Conservation (phyloP, 2,113 vertebrate genomes). For the Erythrolamprus reginae region DNA sequence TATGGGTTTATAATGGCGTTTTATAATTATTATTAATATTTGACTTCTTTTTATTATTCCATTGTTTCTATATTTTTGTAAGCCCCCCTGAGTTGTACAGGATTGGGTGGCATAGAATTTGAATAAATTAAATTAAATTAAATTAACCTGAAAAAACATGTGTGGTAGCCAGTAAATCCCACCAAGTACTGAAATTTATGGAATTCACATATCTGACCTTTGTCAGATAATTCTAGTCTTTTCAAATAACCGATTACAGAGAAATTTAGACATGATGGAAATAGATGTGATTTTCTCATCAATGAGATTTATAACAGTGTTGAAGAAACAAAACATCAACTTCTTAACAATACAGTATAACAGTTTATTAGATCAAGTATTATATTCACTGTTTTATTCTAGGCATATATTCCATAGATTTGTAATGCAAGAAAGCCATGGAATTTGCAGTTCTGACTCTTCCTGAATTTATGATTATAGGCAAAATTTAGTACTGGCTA, state of each 20-base stretch:
- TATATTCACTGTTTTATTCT: background rate
- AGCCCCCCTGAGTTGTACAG: too few species aligned
- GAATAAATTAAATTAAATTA: too few species aligned
- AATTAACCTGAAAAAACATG: background rate
- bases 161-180: background rate
- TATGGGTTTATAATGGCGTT: too few species aligned
- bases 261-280: background rate
- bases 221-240: background rate
- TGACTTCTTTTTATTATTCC: too few species aligned
- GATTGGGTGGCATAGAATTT: too few species aligned
- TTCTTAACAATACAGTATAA: background rate
- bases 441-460: background rate
- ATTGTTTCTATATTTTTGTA: too few species aligned
- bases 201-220: background rate
- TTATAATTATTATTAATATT: too few species aligned
- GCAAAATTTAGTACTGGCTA: background rate
- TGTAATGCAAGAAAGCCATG: background rate
- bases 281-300: background rate
- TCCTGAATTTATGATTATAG: rapidly evolving
- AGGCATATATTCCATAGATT: background rate
- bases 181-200: background rate
- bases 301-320: background rate
- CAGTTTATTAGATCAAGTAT: rapidly evolving
- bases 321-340: background rate
- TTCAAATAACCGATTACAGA: background rate